phyloP scores from a whole-genome alignment of 92 coral and sea anemone species.

The Zoanthus sociatus region DNA sequence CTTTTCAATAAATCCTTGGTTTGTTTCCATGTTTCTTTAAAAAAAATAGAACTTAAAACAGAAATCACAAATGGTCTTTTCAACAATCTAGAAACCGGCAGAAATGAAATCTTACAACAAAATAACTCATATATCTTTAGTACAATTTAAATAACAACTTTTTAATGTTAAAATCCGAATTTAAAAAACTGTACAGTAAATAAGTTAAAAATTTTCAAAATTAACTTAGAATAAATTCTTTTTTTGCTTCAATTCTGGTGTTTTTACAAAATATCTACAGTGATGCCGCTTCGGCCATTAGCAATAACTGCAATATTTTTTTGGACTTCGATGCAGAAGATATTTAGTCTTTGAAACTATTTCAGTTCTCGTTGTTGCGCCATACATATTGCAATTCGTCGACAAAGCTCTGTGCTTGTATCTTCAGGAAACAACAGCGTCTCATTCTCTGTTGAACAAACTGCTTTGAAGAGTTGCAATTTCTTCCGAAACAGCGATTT shows the following conservation, averaged over 20 bases:
- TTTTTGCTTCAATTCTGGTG: neutral
- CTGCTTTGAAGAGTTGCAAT: constrained; percentile 84
- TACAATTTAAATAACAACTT: neutral
- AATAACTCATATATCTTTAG: neutral
- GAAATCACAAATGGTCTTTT: neutral
- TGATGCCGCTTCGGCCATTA: neutral
- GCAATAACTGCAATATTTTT: neutral
- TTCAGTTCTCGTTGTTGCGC: constrained; percentile 57
- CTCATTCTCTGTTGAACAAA: constrained; percentile 84
- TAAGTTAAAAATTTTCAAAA: neutral
- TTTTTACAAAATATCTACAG: neutral
- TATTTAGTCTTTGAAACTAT: neutral
- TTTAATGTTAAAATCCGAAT: neutral
- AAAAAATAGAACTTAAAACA: neutral
- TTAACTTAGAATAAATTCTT: neutral
- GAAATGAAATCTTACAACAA: neutral
- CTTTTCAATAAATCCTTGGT: constrained; percentile 31
- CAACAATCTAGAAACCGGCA: neutral
- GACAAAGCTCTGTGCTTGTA: constrained; percentile 81
- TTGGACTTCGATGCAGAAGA: neutral
- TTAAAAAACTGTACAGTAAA: neutral
- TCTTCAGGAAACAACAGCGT: constrained; percentile 82
- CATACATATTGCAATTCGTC: constrained; percentile 77
- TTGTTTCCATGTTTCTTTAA: neutral
- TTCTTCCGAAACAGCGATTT: constrained; percentile 85